Base-by-base conservation (phyloP, 1,140 invertebrate genomes). In the Physella acuta region DNA sequence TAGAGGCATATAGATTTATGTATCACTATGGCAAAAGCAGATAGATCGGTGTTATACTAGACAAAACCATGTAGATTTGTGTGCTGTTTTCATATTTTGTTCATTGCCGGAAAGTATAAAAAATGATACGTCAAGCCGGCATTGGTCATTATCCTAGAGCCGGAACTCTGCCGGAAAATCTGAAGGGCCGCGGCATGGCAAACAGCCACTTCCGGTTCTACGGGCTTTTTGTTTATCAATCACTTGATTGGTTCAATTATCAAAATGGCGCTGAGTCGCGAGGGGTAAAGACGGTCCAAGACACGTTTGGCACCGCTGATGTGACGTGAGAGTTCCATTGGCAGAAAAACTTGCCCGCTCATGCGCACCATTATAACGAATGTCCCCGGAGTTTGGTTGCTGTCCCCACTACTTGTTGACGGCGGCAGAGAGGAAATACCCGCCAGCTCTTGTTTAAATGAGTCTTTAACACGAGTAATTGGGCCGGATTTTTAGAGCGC, bases 241-340 rank as follows among this genome's bases (percentile, higher is more conserved):
- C 51, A 56, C 33, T n/a, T 66, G 64, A 66, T 66, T 66, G 64
- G 64, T 66, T 66, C 44, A 66, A 66, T 66, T 66, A 66, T 66
- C 64, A 55, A 66, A 37, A 66, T 56, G 64, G 64, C 33, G 52
- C 1, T 33, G 1, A 66, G 30, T 33, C 64, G 52, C 31, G 52
- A 3, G 3, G 36, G 53, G 30, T 14, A 55, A 17, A 30, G 24
- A 3, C 34, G 33, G 1, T 39, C 51, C 30, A 44, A 56, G 64
- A 56, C 64, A 66, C 64, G 64, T 64, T 36, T 52, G 49, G 30
- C 51, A 31, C n/a, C 44, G 49, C 20, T 64, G 39, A 53, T 51
- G 62, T 49, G 62, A 16, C 28, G 39, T 51, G 11, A 49, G 44
- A 30, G 49, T 53, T 64, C 39, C 31, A 53, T 30, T 33, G 24